These are phyloP conservation scores for Eledone cirrhosa DNA, from an alignment of 2,888 invertebrate species.

Conservation along the genomic window DNA sequence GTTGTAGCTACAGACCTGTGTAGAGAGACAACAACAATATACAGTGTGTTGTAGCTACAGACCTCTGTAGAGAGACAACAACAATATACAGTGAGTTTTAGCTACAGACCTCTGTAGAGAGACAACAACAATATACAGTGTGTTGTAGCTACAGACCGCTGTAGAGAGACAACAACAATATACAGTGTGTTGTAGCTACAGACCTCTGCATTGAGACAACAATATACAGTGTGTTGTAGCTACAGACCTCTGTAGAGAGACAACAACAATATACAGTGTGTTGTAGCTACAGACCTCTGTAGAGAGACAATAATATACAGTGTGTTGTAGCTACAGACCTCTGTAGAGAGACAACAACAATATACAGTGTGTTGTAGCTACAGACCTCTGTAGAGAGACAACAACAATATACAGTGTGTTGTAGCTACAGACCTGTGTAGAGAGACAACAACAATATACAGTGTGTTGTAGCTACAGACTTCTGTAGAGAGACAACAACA, in stretches of 20 bases:
- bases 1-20: constrained; percentile 54
- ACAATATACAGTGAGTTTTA: too few relatives aligned
- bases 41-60: too few relatives aligned
- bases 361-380: too few relatives aligned
- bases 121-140: too few relatives aligned
- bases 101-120: constrained; percentile 49
- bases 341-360: constrained; percentile 39
- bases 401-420: too few relatives aligned
- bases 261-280: too few relatives aligned
- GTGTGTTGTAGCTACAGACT: too few relatives aligned
- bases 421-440: constrained; percentile 51
- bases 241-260: constrained; percentile 48
- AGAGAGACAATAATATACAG: constrained; percentile 30
- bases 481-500: constrained; percentile 38
- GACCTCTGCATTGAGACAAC: constrained; percentile 41
- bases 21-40: constrained; percentile 29
- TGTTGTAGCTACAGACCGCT: constrained; percentile 55
- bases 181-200: too few relatives aligned
- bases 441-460: too few relatives aligned
- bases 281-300: constrained; percentile 52
- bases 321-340: too few relatives aligned
- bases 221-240: too few relatives aligned
- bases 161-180: constrained; percentile 32
- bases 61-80: constrained; percentile 41
- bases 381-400: constrained; percentile 44